These are phyloP conservation scores for Ostrea denselamellosa DNA, from an alignment of 1,140 invertebrate species.

Conservation along the genomic window DNA sequence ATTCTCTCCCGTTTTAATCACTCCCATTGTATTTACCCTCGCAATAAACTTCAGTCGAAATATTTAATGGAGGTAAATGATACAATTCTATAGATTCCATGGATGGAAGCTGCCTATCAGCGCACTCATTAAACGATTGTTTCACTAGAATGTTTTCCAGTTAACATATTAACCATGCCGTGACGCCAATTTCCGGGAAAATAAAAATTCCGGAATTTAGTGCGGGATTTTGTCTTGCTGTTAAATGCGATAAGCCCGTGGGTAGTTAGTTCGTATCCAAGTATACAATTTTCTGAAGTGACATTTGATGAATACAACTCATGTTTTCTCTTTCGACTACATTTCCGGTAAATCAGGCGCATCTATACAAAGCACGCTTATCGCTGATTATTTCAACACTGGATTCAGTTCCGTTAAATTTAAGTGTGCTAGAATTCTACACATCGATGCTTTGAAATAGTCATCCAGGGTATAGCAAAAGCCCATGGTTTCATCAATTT, in stretches of 20 bases:
- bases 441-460: too few species aligned
- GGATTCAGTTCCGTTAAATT: too few species aligned
- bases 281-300: neutral
- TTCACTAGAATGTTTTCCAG: neutral
- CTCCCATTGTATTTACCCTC: too few species aligned
- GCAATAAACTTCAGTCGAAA: neutral
- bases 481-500: too few species aligned
- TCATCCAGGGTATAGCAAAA: too few species aligned
- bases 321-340: neutral
- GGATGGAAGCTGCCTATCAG: neutral
- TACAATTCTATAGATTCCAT: neutral
- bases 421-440: too few species aligned
- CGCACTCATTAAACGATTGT: neutral
- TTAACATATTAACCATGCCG: neutral
- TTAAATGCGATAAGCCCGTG: neutral
- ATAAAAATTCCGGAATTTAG: neutral
- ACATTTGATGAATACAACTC: neutral
- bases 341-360: too few species aligned
- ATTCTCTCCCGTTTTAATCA: too few species aligned
- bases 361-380: too few species aligned
- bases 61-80: neutral
- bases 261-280: neutral
- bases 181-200: slow-evolving; percentile 8
- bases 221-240: neutral
- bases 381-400: too few species aligned